These are phyloP conservation scores for Pipistrellus pipistrellus DNA, from an alignment of 2,797 vertebrate species.

Conservation along the genomic window DNA sequence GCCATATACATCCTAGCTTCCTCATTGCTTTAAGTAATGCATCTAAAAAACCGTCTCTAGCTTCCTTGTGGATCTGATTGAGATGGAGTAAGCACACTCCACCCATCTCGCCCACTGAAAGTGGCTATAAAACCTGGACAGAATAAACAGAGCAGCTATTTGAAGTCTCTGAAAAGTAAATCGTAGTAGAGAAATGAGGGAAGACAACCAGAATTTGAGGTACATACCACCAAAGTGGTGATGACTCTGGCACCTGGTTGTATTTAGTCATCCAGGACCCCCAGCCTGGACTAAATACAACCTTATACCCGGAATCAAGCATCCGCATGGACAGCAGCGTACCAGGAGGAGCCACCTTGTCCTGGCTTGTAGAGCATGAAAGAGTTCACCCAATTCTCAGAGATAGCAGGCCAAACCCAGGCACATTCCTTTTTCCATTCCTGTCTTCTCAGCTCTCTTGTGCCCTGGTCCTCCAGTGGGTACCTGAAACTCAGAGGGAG, in stretches of 20 bases:
- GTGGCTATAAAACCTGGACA: background rate
- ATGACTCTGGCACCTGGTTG: background rate
- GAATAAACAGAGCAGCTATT: too few relatives aligned
- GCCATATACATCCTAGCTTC: background rate
- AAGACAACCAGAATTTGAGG: background rate
- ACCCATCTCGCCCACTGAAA: background rate
- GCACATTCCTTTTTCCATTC: rapidly evolving
- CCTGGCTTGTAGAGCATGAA: background rate
- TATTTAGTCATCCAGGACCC: background rate
- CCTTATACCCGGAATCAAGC: rapidly evolving
- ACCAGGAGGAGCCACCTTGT: background rate
- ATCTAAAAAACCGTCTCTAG: background rate
- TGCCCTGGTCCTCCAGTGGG: rapidly evolving
- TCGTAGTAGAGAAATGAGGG: background rate
- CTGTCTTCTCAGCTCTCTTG: background rate
- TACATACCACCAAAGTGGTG: rapidly evolving
- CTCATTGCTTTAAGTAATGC: background rate
- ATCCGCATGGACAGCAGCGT: rapidly evolving
- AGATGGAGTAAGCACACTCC: rapidly evolving
- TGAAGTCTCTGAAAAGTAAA: background rate
- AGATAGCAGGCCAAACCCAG: background rate
- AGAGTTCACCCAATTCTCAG: background rate
- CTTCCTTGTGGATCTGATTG: background rate
- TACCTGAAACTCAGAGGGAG: background rate
- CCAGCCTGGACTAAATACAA: background rate